These are phyloP conservation scores for Dolomedes plantarius DNA, from an alignment of 2,888 invertebrate genomes.

Conservation along the genomic window DNA sequence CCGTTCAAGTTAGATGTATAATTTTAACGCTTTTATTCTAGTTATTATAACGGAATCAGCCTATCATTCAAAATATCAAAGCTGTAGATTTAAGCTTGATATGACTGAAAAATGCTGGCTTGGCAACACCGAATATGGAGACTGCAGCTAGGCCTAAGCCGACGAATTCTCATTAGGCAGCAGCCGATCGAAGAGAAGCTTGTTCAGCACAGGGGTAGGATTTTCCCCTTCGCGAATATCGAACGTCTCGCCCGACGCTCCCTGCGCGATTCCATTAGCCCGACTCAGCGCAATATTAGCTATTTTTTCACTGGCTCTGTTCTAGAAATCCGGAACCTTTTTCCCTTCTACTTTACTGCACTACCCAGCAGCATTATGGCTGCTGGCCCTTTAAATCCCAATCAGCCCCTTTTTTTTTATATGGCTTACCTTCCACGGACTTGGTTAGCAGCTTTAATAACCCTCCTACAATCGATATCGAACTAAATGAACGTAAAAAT, in stretches of 20 bases:
- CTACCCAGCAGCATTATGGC: no score
- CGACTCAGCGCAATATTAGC: conserved; percentile 69
- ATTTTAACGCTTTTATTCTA: no score
- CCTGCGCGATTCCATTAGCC: conserved; percentile 71
- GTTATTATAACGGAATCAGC: no score
- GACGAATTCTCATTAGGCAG: conserved; percentile 61
- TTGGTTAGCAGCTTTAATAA: no score
- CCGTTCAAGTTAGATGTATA: no score
- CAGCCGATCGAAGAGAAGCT: conserved; percentile 70
- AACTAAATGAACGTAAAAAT: no score
- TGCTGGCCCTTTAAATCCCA: no score
- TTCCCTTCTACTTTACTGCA: not conserved
- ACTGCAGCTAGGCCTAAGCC: conserved; percentile 53
- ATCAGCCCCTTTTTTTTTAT: no score
- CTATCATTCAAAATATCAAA: no score
- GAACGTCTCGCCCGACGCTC: conserved; percentile 67
- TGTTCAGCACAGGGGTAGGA: conserved; percentile 54
- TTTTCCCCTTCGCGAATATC: conserved; percentile 55
- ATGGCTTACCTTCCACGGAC: no score
- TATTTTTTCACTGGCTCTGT: conserved; percentile 22
- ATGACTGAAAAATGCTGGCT: not conserved
- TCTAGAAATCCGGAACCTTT: conserved; percentile 16
- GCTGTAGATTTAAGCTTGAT: no score
- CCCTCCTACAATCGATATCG: no score
- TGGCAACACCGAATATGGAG: conserved; percentile 5